Conservation (phyloP, 2,113 vertebrate species). For the Datnioides undecimradiatus region DNA sequence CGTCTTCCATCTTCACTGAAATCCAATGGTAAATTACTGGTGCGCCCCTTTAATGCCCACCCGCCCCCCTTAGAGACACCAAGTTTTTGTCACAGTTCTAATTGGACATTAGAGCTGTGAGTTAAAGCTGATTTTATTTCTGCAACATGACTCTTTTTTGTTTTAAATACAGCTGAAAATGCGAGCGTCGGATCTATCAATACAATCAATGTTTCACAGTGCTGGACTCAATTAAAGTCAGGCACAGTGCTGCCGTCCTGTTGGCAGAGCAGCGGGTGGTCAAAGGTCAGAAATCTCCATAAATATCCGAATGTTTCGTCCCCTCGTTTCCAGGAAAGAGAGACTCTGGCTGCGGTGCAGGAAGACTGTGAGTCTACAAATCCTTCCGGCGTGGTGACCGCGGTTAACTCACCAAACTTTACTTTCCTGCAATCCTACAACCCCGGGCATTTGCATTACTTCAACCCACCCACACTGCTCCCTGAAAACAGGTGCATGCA, state of each 20-base stretch:
- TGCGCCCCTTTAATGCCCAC: neutral
- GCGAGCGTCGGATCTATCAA: neutral
- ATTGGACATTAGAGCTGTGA: neutral
- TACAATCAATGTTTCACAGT: neutral
- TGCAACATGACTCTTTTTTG: neutral
- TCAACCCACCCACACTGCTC: conserved; percentile 19
- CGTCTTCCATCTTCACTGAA: neutral
- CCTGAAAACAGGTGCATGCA: conserved; percentile 49
- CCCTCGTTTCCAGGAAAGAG: neutral
- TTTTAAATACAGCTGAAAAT: neutral
- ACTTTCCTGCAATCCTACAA: conserved; percentile 17
- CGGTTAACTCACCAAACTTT: conserved; percentile 42
- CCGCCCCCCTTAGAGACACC: neutral
- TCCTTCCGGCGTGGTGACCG: neutral
- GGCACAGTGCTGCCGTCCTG: neutral
- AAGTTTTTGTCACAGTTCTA: neutral
- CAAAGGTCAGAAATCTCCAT: conserved; percentile 12
- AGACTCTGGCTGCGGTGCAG: neutral
- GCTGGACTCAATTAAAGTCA: neutral
- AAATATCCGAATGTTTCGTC: neutral
- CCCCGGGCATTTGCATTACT: conserved; percentile 18
- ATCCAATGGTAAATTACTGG: neutral
- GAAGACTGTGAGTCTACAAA: neutral
- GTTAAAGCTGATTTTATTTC: neutral
- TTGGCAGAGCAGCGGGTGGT: neutral